Conservation (phyloP, 2,113 vertebrate genomes). For the human region DNA sequence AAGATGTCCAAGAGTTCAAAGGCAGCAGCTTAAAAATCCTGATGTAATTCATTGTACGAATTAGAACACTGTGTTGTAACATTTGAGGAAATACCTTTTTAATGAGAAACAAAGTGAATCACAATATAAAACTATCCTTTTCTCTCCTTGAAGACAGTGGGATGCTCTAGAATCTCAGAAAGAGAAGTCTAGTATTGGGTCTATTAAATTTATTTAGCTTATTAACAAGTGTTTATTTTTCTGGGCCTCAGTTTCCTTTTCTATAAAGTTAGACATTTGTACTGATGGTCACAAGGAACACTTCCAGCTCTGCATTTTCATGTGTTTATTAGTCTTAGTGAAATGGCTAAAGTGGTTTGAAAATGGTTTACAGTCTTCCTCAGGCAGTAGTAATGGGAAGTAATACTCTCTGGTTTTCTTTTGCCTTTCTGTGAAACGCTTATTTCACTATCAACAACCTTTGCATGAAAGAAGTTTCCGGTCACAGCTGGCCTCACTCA, state of each 20-base stretch:
- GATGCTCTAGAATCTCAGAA: background rate
- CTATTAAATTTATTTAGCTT: background rate
- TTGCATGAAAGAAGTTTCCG: background rate
- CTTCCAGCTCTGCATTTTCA: background rate
- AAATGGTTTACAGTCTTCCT: background rate
- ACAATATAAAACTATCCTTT: background rate
- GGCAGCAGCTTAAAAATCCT: background rate
- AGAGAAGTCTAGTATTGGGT: background rate
- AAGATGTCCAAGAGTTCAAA: background rate
- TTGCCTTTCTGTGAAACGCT: background rate
- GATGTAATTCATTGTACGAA: background rate
- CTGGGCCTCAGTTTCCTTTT: background rate
- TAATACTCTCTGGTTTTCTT: background rate
- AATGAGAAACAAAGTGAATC: background rate
- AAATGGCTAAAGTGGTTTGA: background rate
- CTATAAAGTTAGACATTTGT: background rate
- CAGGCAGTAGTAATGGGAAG: background rate
- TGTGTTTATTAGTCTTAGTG: background rate
- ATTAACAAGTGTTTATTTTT: background rate
- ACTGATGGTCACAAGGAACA: background rate
- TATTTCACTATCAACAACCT: background rate
- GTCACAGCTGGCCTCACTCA: too few species aligned
- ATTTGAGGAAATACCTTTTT: background rate
- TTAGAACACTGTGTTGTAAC: background rate
- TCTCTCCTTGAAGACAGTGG: background rate